A percentile compares a stretch with the other conserved stretches of the same genome.
These are phyloP conservation scores for Drosophila bifasciata DNA, from an alignment of 1,140 invertebrate species.

Conservation along the genomic window DNA sequence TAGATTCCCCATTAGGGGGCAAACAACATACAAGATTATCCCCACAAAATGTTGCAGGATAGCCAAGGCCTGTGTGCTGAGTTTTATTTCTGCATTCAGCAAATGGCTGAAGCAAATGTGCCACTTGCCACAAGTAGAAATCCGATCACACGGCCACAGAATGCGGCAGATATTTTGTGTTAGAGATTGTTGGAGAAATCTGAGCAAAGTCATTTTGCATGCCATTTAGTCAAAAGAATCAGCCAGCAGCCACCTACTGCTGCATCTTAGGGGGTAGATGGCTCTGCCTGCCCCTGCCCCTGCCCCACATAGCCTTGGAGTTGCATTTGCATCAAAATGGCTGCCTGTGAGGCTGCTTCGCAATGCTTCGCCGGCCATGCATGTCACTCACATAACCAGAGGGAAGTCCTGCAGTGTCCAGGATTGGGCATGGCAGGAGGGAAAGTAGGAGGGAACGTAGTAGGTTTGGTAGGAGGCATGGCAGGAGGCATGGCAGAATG, in stretches of 20 bases:
- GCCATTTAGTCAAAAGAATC: constrained; percentile 54
- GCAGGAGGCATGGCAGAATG: too few species aligned
- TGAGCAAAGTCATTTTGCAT: constrained; percentile 54
- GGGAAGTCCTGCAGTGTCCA: constrained; percentile 1
- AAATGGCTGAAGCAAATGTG: too few species aligned
- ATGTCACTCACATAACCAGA: constrained; percentile 50
- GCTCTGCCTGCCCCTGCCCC: neutral
- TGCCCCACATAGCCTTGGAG: too few species aligned
- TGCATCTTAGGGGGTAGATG: too few species aligned
- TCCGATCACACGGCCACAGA: neutral
- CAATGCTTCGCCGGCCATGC: constrained; percentile 64
- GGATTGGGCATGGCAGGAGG: neutral
- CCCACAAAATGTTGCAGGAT: too few species aligned
- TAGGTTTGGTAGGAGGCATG: too few species aligned
- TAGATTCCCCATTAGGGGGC: too few species aligned
- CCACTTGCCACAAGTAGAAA: neutral
- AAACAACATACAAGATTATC: too few species aligned
- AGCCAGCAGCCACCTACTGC: neutral
- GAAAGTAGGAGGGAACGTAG: too few species aligned
- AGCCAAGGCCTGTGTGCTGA: too few species aligned
- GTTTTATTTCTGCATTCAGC: too few species aligned
- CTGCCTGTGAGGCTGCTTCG: constrained; percentile 19
- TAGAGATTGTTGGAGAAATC: constrained; percentile 39
- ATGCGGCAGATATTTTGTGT: constrained; percentile 9
- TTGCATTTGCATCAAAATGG: constrained; percentile 77